Evolutionary conservation across 2,797 vertebrate genomes (phyloP).

Genomic region (Denticeps clupeoides): DNA sequence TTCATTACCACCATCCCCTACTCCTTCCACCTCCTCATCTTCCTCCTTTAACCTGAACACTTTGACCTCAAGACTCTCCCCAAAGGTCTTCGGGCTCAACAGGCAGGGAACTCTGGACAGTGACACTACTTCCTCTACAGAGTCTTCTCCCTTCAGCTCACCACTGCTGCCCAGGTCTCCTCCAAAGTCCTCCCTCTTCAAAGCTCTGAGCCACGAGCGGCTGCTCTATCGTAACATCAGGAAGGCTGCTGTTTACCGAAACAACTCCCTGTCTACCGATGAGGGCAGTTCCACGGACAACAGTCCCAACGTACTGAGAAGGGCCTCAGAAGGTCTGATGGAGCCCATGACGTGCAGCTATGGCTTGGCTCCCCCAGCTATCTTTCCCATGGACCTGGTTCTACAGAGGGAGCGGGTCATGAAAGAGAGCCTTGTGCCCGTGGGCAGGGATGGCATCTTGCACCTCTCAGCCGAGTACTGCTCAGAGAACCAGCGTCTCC

Average conservation of each 20-base stretch:
- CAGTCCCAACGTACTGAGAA: slow-evolving; percentile 70
- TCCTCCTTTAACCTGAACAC: slow-evolving; percentile 54
- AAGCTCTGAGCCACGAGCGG: slow-evolving; percentile 68
- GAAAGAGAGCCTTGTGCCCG: slow-evolving; percentile 55
- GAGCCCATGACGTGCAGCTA: slow-evolving; percentile 39
- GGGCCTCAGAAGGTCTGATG: slow-evolving; percentile 60
- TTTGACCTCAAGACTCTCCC: slow-evolving; percentile 45
- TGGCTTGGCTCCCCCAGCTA: slow-evolving; percentile 53
- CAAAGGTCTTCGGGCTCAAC: slow-evolving; percentile 43
- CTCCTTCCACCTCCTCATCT: slow-evolving; percentile 25
- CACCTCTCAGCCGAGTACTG: slow-evolving; percentile 74
- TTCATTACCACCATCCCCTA: slow-evolving; percentile 24
- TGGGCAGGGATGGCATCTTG: slow-evolving; percentile 60
- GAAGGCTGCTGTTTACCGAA: slow-evolving; percentile 58
- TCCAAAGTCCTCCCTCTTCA: slow-evolving; percentile 55
- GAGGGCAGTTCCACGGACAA: slow-evolving; percentile 84
- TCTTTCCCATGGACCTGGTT: slow-evolving; percentile 62
- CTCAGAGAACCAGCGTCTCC: slow-evolving; percentile 61
- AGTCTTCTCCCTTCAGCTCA: slow-evolving; percentile 72
- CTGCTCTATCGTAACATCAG: slow-evolving; percentile 57
- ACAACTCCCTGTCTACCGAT: slow-evolving; percentile 78
- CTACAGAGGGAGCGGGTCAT: slow-evolving; percentile 55
- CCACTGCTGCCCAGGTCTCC: slow-evolving; percentile 58
- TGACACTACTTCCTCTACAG: slow-evolving; percentile 67
- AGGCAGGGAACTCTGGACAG: slow-evolving; percentile 64